These are phyloP conservation scores for Tretioscincus oriximinensis DNA, from an alignment of 2,113 vertebrate genomes.

Conservation along the genomic window DNA sequence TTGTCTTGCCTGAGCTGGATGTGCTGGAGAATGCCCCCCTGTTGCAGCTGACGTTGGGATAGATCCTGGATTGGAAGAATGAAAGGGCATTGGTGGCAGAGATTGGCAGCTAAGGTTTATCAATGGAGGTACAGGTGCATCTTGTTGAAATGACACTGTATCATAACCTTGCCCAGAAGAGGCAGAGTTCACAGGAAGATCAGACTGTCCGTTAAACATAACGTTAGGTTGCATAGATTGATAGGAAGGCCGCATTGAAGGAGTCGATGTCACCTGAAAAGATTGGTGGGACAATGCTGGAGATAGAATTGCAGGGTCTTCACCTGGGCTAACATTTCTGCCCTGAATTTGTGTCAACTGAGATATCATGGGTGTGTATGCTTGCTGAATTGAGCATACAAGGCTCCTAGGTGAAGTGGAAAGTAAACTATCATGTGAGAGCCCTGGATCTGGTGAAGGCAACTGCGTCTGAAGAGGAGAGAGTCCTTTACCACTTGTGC, in stretches of 20 bases:
- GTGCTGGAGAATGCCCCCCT: slow-evolving; percentile 78
- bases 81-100: slow-evolving; percentile 81
- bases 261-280: slow-evolving; percentile 82
- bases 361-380: slow-evolving; percentile 84
- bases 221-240: slow-evolving; percentile 85
- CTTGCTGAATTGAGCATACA: slow-evolving; percentile 80
- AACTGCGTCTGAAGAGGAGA: slow-evolving; percentile 79
- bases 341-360: slow-evolving; percentile 88
- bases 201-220: slow-evolving; percentile 86
- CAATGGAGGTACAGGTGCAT: slow-evolving; percentile 76
- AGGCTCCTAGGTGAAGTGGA: slow-evolving; percentile 84
- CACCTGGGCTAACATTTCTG: slow-evolving; percentile 79
- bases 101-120: slow-evolving; percentile 83
- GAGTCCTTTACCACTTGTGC: slow-evolving; percentile 68
- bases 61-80: slow-evolving; percentile 78
- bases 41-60: slow-evolving; percentile 66
- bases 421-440: slow-evolving; percentile 81
- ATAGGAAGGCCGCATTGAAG: slow-evolving; percentile 82
- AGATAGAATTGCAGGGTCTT: slow-evolving; percentile 84
- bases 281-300: slow-evolving; percentile 77
- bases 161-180: slow-evolving; percentile 84
- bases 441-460: slow-evolving; percentile 87
- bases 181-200: slow-evolving; percentile 82
- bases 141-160: slow-evolving; percentile 85
- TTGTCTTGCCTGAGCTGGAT: slow-evolving; percentile 73